Conservation (phyloP, 2,888 invertebrate genomes). For the Apoderus coryli region DNA sequence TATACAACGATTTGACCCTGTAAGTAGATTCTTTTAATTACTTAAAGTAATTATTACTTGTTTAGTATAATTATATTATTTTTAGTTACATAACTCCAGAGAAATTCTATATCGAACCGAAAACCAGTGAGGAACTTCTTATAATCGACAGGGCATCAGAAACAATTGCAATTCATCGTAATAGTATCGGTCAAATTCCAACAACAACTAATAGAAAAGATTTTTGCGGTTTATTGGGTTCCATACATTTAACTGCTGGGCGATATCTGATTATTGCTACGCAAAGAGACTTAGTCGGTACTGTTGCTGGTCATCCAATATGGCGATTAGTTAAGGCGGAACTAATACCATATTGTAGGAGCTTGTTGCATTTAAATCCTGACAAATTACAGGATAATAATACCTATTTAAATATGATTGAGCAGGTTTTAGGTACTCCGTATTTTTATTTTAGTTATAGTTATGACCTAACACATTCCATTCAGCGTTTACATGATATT, state of each 20-base stretch:
- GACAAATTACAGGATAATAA: slow-evolving; percentile 73
- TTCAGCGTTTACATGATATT: slow-evolving; percentile 76
- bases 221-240: slow-evolving; percentile 82
- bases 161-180: slow-evolving; percentile 22
- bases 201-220: slow-evolving; percentile 42
- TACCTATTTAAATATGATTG: slow-evolving; percentile 73
- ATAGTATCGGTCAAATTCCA: slow-evolving; percentile 48
- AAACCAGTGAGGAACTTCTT: slow-evolving; percentile 57
- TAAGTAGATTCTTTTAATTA: slow-evolving; percentile 18
- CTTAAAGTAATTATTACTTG: neutral
- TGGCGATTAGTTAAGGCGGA: slow-evolving; percentile 69
- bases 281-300: slow-evolving; percentile 65
- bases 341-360: slow-evolving; percentile 72
- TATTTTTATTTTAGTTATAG: slow-evolving; percentile 89
- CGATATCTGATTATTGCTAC: slow-evolving; percentile 82
- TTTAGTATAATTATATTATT: too few relatives aligned
- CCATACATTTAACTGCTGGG: slow-evolving; percentile 70
- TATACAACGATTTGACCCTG: slow-evolving; percentile 25
- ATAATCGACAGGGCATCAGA: slow-evolving; percentile 64
- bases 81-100: slow-evolving; percentile 75
- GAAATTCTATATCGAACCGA: slow-evolving; percentile 77
- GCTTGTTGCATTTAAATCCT: slow-evolving; percentile 69
- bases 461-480: slow-evolving; percentile 83
- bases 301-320: slow-evolving; percentile 63
- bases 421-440: slow-evolving; percentile 66